phyloP scores from a whole-genome alignment of 2,888 invertebrate species.

The Pegoplata infirma region DNA sequence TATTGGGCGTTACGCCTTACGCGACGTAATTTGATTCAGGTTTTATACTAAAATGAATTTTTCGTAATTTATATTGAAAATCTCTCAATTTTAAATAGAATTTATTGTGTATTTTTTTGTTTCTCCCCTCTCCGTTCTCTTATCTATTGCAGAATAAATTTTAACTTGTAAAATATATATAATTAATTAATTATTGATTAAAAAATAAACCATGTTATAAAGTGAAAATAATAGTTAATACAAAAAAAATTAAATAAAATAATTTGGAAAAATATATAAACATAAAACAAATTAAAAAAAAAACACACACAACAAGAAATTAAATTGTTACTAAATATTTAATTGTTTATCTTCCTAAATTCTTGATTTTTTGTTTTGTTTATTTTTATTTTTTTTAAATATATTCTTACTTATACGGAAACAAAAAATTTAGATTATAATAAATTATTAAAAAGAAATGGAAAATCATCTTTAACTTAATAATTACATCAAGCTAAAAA shows the following conservation, averaged over 20 bases:
- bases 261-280: slow-evolving; percentile 21
- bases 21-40: no score
- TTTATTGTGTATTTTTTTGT: not conserved
- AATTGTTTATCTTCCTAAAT: slow-evolving; percentile 48
- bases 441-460: slow-evolving; percentile 53
- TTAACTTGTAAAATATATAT: slow-evolving; percentile 51
- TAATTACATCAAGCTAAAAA: no score
- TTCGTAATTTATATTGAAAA: not conserved
- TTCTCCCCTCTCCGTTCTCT: slow-evolving; percentile 11
- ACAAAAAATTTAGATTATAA: slow-evolving; percentile 50
- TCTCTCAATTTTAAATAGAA: not conserved
- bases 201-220: slow-evolving; percentile 23
- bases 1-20: no score
- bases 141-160: slow-evolving; percentile 26
- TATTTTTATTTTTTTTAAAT: slow-evolving; percentile 51
- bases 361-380: slow-evolving; percentile 41
- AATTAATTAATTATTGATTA: slow-evolving; percentile 18
- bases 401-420: slow-evolving; percentile 46
- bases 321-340: slow-evolving; percentile 54
- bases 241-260: slow-evolving; percentile 26
- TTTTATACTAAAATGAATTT: no score
- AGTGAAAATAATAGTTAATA: slow-evolving; percentile 43
- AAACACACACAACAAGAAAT: slow-evolving; percentile 34
- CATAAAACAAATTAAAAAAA: not conserved
- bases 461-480: slow-evolving; percentile 28